Percentiles rank a stretch among this genome's conserved stretches.
phyloP scores from a whole-genome alignment of 2,113 vertebrate species.

The Castor canadensis region DNA sequence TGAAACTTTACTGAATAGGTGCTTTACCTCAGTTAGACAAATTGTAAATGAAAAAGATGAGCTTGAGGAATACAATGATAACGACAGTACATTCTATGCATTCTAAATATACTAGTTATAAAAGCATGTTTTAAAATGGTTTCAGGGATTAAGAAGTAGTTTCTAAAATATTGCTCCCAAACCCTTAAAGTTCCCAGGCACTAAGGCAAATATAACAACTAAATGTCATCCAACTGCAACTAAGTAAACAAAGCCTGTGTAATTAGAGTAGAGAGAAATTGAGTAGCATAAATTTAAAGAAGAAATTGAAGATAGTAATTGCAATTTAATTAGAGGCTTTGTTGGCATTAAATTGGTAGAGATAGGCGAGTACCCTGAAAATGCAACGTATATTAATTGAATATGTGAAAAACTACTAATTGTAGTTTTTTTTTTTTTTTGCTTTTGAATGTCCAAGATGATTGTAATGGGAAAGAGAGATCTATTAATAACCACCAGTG shows the following conservation, averaged over 20 bases:
- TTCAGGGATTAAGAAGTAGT: background rate
- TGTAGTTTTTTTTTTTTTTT: background rate
- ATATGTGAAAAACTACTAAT: background rate
- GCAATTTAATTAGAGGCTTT: slow-evolving; percentile 20
- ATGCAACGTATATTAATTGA: slow-evolving; percentile 10
- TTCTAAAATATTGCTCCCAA: background rate
- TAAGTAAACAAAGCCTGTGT: background rate
- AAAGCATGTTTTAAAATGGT: background rate
- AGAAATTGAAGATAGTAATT: slow-evolving; percentile 12
- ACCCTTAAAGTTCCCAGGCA: background rate
- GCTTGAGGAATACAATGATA: background rate
- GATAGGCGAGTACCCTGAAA: background rate
- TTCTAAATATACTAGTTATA: background rate
- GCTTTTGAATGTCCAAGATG: background rate
- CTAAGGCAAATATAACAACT: background rate
- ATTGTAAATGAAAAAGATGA: background rate
- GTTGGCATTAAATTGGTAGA: slow-evolving; percentile 10
- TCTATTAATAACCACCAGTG: background rate
- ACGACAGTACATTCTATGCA: background rate
- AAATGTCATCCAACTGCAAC: background rate
- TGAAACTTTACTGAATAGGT: too few relatives aligned
- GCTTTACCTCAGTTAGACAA: background rate
- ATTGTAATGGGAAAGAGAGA: background rate
- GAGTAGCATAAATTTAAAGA: background rate
- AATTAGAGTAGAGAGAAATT: slow-evolving; percentile 45